Percentiles rank a stretch among this genome's conserved stretches.
These are phyloP conservation scores for Morinoia aosen DNA, from an alignment of 2,888 invertebrate species.

Conservation along the genomic window DNA sequence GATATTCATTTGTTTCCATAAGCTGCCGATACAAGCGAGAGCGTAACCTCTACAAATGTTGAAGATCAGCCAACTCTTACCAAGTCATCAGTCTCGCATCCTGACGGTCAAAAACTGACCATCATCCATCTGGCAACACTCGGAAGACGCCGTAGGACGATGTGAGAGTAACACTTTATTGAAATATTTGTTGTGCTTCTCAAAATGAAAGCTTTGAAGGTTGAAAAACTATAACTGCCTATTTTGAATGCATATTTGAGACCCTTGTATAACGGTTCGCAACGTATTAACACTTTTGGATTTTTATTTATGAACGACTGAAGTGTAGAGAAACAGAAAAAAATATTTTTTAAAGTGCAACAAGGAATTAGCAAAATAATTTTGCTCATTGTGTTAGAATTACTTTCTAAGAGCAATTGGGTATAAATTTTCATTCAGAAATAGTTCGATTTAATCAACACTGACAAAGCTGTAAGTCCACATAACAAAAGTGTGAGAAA, in stretches of 20 bases:
- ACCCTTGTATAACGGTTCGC: not conserved
- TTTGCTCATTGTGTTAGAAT: not conserved
- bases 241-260: not conserved
- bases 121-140: slow-evolving; percentile 18
- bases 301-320: not conserved
- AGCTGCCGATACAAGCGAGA: slow-evolving; percentile 20
- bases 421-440: no score
- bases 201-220: not conserved
- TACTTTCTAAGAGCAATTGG: no score
- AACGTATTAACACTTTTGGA: not conserved
- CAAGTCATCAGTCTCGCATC: slow-evolving; percentile 12
- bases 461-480: no score
- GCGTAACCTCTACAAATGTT: slow-evolving; percentile 50
- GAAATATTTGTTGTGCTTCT: not conserved
- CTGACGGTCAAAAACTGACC: not conserved
- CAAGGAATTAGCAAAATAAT: not conserved
- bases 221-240: not conserved
- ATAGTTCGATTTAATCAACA: no score
- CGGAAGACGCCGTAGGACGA: not conserved
- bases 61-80: not conserved
- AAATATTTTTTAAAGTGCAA: not conserved
- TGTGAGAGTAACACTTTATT: not conserved
- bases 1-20: slow-evolving; percentile 41
- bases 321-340: not conserved
- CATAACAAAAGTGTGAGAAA: no score